These are phyloP conservation scores for Diplodus puntazzo DNA, from an alignment of 2,797 vertebrate species.

Conservation along the genomic window DNA sequence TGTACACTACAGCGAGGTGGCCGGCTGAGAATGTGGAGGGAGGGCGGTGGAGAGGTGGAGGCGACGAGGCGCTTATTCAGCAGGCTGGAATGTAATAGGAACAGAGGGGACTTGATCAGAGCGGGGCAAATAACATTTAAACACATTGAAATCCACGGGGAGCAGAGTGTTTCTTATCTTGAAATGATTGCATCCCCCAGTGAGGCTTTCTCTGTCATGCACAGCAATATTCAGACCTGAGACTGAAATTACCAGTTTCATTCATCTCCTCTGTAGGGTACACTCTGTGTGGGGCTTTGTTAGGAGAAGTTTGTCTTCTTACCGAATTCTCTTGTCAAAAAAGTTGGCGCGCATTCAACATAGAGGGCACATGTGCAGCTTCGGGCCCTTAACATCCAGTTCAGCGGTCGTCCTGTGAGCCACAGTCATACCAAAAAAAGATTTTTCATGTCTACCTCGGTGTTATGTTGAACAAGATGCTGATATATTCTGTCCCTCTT, in stretches of 20 bases:
- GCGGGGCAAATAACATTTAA: constrained; percentile 56
- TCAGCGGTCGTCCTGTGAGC: constrained; percentile 20
- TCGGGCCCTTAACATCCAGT: constrained; percentile 8
- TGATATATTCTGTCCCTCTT: constrained; percentile 61
- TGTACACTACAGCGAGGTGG: constrained; percentile 34
- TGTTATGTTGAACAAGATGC: constrained; percentile 51
- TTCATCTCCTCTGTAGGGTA: constrained; percentile 32
- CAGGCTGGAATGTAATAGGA: constrained; percentile 45
- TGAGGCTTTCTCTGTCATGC: constrained; percentile 32
- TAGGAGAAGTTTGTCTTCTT: constrained; percentile 23
- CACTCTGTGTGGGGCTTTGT: constrained; percentile 23
- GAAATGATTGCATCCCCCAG: constrained; percentile 28
- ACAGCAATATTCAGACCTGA: constrained; percentile 38
- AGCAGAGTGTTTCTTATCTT: constrained; percentile 48
- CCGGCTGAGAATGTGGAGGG: constrained; percentile 38
- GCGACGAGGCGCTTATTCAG: constrained; percentile 49
- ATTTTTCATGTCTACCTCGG: constrained; percentile 32
- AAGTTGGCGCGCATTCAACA: constrained; percentile 10
- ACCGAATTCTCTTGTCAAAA: constrained; percentile 33
- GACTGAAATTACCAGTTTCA: constrained; percentile 37
- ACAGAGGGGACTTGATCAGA: constrained; percentile 58
- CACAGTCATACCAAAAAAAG: constrained; percentile 9
- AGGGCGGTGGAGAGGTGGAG: constrained; percentile 15
- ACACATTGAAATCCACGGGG: constrained; percentile 45
- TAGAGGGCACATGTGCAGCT: constrained; percentile 26